Evolutionary conservation across 2,797 vertebrate species (phyloP).

Genomic region (Molothrus ater): DNA sequence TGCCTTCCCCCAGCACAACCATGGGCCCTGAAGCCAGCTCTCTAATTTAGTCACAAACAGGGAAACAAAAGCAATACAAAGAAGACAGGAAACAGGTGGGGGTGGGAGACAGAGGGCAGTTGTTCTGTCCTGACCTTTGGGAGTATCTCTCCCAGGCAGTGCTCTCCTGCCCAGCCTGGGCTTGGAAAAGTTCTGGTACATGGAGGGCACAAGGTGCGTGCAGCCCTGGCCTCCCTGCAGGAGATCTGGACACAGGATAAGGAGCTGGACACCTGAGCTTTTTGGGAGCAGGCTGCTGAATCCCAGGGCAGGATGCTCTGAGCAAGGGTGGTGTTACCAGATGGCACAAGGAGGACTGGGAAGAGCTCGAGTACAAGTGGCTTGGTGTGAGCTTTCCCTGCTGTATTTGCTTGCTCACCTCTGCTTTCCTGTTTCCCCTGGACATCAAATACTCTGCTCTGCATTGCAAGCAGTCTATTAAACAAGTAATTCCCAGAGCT

Average conservation of each 20-base stretch:
- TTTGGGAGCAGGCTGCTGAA: background rate
- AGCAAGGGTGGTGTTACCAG: background rate
- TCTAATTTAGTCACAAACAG: background rate
- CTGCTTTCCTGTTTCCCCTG: background rate
- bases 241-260: background rate
- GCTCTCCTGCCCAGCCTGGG: background rate
- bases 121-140: background rate
- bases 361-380: background rate
- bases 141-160: background rate
- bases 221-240: background rate
- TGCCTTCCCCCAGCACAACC: background rate
- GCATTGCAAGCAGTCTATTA: background rate
- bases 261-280: background rate
- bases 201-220: background rate
- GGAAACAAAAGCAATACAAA: background rate
- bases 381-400: background rate
- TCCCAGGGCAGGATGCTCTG: background rate
- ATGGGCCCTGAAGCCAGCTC: background rate
- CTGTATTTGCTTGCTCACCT: background rate
- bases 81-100: background rate
- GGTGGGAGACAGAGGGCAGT: background rate
- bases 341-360: background rate
- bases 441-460: background rate
- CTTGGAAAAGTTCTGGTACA: background rate
- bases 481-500: constrained; percentile 23